Evolutionary conservation across 2,888 invertebrate genomes (phyloP), one percentile per base, ranked within the genome.

Genomic region (Euclidia mi): DNA sequence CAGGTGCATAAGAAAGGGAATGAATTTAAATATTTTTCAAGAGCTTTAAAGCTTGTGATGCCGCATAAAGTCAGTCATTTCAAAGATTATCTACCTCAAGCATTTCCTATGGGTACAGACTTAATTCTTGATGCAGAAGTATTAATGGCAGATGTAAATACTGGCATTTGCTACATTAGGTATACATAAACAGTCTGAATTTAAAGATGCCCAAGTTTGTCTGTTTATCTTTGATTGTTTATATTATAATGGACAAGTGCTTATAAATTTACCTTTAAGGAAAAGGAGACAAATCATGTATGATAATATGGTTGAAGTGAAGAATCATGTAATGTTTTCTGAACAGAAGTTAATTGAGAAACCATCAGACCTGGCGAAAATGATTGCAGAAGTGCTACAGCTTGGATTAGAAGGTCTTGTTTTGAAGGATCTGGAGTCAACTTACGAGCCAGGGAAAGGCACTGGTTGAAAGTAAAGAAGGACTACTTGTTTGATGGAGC

Each of bases 401-500:
- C 94, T 97, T 66, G 98, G 98, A 0, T 90, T 99, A 34, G 99
- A 99, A 94, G 99, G 99, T 0, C 95, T 99, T 9, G 98, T 99
- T 0, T 92, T 99, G 0, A 99, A 99, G 87, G 98, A 97, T 85
- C 89, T 96, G 4, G 93, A 96, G 92, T 96, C 98, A 58, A 95
- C 95, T 17, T 99, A 99, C 88, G 98, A 98, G 83, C 99, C 99
- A 0, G 99, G 99, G 0, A 99, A 82, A 95, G 99, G 14, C 98
- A 98, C 82, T 99, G 99, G 99, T 87, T 99, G 57, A 99, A 99
- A 94, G 97, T 99, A 28, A 99, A 99, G 89, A 99, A 98, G 85
- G 99, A 99, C 88, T 99, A 99, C 87, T 94, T 99, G 17, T 97
- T 97, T 85, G 97, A 96, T 76, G 99, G 99, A 3, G 97, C 97